These are phyloP conservation scores for Cryptus viduatorius DNA, from an alignment of 2,888 invertebrate species.

Conservation along the genomic window DNA sequence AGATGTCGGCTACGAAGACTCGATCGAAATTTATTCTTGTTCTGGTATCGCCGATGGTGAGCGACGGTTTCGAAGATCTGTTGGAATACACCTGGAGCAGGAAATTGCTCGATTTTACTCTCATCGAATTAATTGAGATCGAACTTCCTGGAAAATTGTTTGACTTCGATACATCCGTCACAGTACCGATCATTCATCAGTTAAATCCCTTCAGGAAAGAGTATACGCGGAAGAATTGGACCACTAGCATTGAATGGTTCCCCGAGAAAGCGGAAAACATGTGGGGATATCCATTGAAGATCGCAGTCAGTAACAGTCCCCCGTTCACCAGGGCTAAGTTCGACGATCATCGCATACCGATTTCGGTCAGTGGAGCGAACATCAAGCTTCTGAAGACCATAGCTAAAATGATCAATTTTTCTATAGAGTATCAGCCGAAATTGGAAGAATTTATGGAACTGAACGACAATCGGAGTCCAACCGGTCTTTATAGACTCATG, in stretches of 20 bases:
- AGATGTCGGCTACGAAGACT: conserved; percentile 11
- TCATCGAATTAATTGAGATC: conserved; percentile 58
- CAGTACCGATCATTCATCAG: conserved; percentile 55
- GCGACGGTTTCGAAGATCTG: conserved; percentile 46
- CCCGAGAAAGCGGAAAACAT: conserved; percentile 69
- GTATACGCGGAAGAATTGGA: conserved; percentile 47
- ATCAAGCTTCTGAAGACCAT: conserved; percentile 25
- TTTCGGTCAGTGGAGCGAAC: conserved; percentile 36
- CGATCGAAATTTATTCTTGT: conserved; percentile 49
- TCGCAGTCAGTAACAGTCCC: conserved; percentile 9
- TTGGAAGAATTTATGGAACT: not conserved
- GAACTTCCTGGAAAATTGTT: not conserved
- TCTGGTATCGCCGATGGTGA: conserved; percentile 6
- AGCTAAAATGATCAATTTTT: conserved; percentile 67
- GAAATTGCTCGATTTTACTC: conserved; percentile 62
- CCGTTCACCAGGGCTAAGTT: conserved; percentile 27
- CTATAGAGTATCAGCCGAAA: conserved; percentile 7
- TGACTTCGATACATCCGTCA: not conserved
- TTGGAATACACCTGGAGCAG: conserved; percentile 62
- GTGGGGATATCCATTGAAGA: conserved; percentile 66
- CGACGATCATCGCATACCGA: conserved; percentile 5
- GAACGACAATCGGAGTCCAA: not conserved
- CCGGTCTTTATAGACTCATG: conserved; percentile 2
- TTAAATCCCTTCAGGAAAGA: conserved; percentile 69
- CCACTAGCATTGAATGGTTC: conserved; percentile 56